phyloP scores from a whole-genome alignment of 2,113 vertebrate genomes.

The Potamarius usumacintae region DNA sequence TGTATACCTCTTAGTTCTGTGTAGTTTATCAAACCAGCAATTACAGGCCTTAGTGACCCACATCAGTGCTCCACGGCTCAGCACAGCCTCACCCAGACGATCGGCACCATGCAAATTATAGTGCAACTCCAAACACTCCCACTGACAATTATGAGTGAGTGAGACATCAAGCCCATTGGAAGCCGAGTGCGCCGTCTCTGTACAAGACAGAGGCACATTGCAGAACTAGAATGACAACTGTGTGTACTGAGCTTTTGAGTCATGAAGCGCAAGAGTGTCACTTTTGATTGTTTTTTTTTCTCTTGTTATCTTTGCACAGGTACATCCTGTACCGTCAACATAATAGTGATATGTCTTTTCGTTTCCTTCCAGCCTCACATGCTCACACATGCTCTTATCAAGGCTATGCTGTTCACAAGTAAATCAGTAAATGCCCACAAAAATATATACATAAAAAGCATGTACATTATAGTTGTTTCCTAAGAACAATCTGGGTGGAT shows the following conservation, averaged over 20 bases:
- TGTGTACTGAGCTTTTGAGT: slow-evolving; percentile 20
- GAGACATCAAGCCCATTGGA: slow-evolving; percentile 55
- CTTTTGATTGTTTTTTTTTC: not conserved
- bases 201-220: slow-evolving; percentile 40
- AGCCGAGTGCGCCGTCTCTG: slow-evolving; percentile 11
- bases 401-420: not conserved
- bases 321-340: slow-evolving; percentile 12
- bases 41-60: slow-evolving; percentile 48
- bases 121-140: slow-evolving; percentile 58
- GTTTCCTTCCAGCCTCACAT: not conserved
- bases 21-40: slow-evolving; percentile 48
- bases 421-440: slow-evolving; percentile 7
- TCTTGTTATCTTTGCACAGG: slow-evolving; percentile 11
- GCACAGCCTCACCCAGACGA: slow-evolving; percentile 56
- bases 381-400: slow-evolving; percentile 11
- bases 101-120: slow-evolving; percentile 65
- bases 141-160: slow-evolving; percentile 56
- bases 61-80: slow-evolving; percentile 45
- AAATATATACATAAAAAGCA: not conserved
- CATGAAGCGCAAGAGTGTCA: slow-evolving; percentile 14
- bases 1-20: slow-evolving; percentile 8
- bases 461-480: not conserved
- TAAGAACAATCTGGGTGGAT: slow-evolving; percentile 3
- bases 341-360: slow-evolving; percentile 19
- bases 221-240: slow-evolving; percentile 51